Percentiles rank a stretch among this genome's conserved stretches.
Conservation (phyloP, 2,888 invertebrate species). For the Archips xylosteana region DNA sequence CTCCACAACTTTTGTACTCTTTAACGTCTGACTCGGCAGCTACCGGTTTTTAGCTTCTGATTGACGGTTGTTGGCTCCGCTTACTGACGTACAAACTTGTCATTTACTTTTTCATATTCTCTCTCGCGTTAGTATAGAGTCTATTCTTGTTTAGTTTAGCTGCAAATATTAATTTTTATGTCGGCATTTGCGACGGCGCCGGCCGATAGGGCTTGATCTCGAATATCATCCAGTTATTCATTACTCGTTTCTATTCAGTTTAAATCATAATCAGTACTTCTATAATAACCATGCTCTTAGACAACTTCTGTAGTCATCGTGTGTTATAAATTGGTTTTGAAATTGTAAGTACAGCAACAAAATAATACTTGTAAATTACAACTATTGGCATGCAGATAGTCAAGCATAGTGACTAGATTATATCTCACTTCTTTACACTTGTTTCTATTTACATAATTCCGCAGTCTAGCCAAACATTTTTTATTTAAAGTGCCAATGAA, state of each 20-base stretch:
- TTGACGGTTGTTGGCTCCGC: constrained; percentile 84
- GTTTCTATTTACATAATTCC: constrained; percentile 34
- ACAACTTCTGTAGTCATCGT: constrained; percentile 54
- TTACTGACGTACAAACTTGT: constrained; percentile 65
- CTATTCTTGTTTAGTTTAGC: constrained; percentile 47
- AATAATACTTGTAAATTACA: constrained; percentile 1
- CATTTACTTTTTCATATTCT: constrained; percentile 44
- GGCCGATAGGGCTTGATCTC: constrained; percentile 77
- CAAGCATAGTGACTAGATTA: constrained; percentile 3
- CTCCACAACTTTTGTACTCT: constrained; percentile 79
- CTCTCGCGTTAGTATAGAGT: constrained; percentile 50
- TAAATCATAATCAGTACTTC: constrained; percentile 79
- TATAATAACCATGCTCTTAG: constrained; percentile 42
- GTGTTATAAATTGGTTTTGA: constrained; percentile 59
- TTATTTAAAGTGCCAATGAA: constrained; percentile 41
- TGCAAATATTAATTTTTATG: constrained; percentile 48
- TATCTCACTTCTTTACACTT: constrained; percentile 19
- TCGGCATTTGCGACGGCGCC: constrained; percentile 79
- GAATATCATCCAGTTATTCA: constrained; percentile 84
- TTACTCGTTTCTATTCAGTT: constrained; percentile 80
- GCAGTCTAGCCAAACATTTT: constrained; percentile 29
- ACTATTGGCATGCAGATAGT: constrained; percentile 10
- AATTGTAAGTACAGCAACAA: constrained; percentile 43
- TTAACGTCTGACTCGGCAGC: constrained; percentile 78
- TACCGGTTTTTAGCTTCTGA: constrained; percentile 85